Percentiles rank a stretch among this genome's conserved stretches.
phyloP scores from a whole-genome alignment of 1,140 invertebrate species.

The Halesus radiatus region DNA sequence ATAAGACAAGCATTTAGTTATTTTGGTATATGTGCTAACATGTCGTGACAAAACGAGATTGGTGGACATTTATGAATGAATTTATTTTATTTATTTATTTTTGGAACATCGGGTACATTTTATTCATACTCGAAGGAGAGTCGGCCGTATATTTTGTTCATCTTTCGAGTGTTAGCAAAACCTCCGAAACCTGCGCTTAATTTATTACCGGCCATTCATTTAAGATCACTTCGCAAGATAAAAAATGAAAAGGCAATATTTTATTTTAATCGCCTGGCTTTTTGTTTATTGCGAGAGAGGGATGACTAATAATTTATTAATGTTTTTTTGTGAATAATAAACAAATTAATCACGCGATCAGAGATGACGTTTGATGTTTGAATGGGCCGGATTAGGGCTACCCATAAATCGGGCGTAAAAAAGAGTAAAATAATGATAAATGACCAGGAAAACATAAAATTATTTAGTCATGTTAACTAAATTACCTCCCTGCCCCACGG shows the following conservation, averaged over 20 bases:
- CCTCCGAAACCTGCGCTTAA: slow-evolving; percentile 31
- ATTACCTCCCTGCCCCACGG: too few relatives aligned
- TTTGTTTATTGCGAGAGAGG: slow-evolving; percentile 38
- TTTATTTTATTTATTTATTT: not conserved
- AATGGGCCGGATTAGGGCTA: slow-evolving; percentile 11
- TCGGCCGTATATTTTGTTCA: not conserved
- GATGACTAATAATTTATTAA: slow-evolving; percentile 40
- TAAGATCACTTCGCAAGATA: slow-evolving; percentile 38
- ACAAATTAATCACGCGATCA: slow-evolving; percentile 52
- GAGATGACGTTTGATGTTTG: slow-evolving; percentile 46
- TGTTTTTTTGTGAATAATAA: slow-evolving; percentile 40
- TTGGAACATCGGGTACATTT: not conserved
- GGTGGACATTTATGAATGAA: not conserved
- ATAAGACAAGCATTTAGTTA: too few relatives aligned
- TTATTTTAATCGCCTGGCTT: slow-evolving; percentile 35
- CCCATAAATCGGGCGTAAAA: too few relatives aligned
- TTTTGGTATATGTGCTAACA: not conserved
- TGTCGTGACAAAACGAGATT: not conserved
- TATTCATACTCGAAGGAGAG: not conserved
- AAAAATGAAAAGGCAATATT: slow-evolving; percentile 40
- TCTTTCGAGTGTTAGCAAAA: slow-evolving; percentile 30
- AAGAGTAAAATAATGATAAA: too few relatives aligned
- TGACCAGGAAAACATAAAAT: too few relatives aligned
- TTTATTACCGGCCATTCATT: slow-evolving; percentile 39
- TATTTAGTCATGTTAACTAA: too few relatives aligned